A percentile compares a stretch with the other conserved stretches of the same genome.
These are phyloP conservation scores for Heteractis magnifica DNA, from an alignment of 92 coral and sea anemone genomes.

Conservation along the genomic window DNA sequence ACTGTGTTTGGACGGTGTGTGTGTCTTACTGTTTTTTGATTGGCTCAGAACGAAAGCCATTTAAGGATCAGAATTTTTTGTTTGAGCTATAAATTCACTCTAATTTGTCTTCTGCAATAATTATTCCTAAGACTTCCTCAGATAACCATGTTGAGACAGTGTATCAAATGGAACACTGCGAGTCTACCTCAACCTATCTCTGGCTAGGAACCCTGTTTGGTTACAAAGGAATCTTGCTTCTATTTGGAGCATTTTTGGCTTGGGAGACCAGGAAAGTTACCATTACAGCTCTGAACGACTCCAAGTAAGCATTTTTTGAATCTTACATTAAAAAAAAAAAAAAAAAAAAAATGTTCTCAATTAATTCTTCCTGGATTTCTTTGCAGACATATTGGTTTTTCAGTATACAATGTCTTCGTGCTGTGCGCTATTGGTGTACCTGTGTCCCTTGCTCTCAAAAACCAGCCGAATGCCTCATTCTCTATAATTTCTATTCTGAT, in stretches of 20 bases:
- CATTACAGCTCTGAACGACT: slow-evolving; percentile 88
- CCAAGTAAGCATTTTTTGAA: slow-evolving; percentile 60
- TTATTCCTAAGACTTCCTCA: slow-evolving; percentile 29
- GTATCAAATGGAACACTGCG: slow-evolving; percentile 70
- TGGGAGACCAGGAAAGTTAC: slow-evolving; percentile 98
- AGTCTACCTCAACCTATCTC: slow-evolving; percentile 57
- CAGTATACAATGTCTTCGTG: slow-evolving; percentile 89
- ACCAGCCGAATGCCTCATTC: slow-evolving; percentile 67
- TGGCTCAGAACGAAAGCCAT: too few relatives aligned
- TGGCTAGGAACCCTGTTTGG: slow-evolving; percentile 86
- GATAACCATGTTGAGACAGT: slow-evolving; percentile 56
- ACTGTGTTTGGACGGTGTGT: too few relatives aligned
- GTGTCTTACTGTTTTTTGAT: too few relatives aligned
- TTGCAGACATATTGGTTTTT: slow-evolving; percentile 79
- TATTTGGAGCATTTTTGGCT: slow-evolving; percentile 91
- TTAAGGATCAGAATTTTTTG: too few relatives aligned
- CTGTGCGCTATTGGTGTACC: slow-evolving; percentile 74
- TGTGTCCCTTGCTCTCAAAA: slow-evolving; percentile 63
- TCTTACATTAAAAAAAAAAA: background rate
- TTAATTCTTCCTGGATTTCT: background rate
- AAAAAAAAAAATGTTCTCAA: background rate
- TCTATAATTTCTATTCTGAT: slow-evolving; percentile 62
- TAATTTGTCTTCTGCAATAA: background rate
- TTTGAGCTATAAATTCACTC: background rate
- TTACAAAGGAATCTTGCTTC: slow-evolving; percentile 74